Base-by-base conservation (phyloP, 2,797 vertebrate species). In the Sebastes glaucus region DNA sequence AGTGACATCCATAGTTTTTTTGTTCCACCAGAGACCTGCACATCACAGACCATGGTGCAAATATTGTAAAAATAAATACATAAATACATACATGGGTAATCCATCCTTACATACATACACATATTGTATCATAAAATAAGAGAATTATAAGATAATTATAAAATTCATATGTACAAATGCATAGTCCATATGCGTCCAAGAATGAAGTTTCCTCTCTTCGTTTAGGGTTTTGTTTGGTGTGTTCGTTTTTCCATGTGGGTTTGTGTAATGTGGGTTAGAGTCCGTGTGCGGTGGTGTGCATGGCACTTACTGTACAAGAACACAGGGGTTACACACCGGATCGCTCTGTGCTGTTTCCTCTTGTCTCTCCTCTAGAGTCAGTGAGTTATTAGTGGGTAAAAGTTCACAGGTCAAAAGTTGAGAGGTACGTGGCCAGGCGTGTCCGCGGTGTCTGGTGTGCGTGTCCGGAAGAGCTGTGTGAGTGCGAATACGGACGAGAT, bases 401-500 rank as follows among this genome's bases (percentile, higher is more conserved):
- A 74, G 70, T 88, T 89, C 78, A 87, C 83, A 87, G 85, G 87
- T 96, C 89, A 96, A 87, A 96, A 96, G 80, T 95, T 95, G 68
- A 96, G 93, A 75, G 94, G 91, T 87, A 95, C 90, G 11, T 88
- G 94, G 74, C 93, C 88, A n/a, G 91, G 82, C 5, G 90, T 87
- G 74, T 94, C 94, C 4, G 91, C 85, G 23, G 89, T 94, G 81
- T 91, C 95, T 88, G 2, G 93, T 65, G 74, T 96, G 82, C 30
- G 93, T 93, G 91, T 96, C 84, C 96, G 96, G 90, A 98, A 97
- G 73, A 97, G 98, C 89, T 99, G 98, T 74, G 97, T 97, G 78
- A 99, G 97, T 67, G 97, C 96, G 78, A 99, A 97, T 46, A 98
- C 96, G 0, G 97, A 96, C 13, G 98, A 97, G 13, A 97, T 97